Percentiles rank a stretch among this genome's conserved stretches.
Conservation (phyloP, 37 sponge, comb jelly and placozoan genomes). For the Lycopodina hypogea region DNA sequence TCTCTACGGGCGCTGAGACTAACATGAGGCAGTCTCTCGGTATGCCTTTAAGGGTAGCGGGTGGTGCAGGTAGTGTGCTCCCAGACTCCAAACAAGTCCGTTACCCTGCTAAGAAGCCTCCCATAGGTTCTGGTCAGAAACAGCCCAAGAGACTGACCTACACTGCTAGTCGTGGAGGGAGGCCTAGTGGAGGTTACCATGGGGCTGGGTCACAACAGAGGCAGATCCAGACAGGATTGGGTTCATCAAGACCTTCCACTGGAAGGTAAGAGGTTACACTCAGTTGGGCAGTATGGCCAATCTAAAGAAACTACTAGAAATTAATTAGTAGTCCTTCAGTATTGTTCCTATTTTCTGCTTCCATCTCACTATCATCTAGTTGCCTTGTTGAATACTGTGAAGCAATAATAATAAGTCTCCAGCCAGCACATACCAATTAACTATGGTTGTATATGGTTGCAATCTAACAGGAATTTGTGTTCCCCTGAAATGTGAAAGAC, state of each 20-base stretch:
- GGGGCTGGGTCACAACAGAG: neutral
- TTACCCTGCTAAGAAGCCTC: neutral
- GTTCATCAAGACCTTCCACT: constrained; percentile 2
- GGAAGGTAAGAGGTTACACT: constrained; percentile 13
- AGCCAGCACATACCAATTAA: too few species aligned
- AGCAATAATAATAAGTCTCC: too few species aligned
- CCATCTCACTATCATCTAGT: too few species aligned
- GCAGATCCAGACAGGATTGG: neutral
- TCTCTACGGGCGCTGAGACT: neutral
- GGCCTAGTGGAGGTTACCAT: neutral
- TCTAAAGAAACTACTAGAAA: too few species aligned
- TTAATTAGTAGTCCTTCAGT: too few species aligned
- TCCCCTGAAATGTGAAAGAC: too few species aligned
- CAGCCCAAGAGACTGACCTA: neutral
- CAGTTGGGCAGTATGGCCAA: too few species aligned
- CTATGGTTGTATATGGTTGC: too few species aligned
- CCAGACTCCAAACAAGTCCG: neutral
- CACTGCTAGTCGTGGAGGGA: neutral
- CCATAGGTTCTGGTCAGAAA: neutral
- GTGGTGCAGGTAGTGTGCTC: neutral
- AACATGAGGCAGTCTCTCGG: constrained; percentile 49
- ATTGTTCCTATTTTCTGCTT: too few species aligned
- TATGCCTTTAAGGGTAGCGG: constrained; percentile 3
- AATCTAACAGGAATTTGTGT: too few species aligned
- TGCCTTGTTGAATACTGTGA: too few species aligned